Conservation (phyloP, 1,140 invertebrate species). For the Stegodyphus dumicola region DNA sequence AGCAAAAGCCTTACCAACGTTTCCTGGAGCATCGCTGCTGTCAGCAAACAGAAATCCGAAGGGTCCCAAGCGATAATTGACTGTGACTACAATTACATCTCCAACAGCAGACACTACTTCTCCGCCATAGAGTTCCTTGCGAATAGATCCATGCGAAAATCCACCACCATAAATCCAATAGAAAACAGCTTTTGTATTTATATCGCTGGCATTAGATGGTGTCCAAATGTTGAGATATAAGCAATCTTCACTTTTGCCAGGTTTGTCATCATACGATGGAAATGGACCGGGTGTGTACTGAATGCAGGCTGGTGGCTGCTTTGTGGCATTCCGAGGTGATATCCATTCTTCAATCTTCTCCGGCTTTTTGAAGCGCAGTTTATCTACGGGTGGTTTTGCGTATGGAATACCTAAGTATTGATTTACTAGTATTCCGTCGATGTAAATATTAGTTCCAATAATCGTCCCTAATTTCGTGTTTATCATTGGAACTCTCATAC, state of each 20-base stretch:
- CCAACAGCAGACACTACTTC: slow-evolving; percentile 84
- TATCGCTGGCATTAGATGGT: slow-evolving; percentile 44
- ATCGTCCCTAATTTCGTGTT: neutral
- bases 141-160: slow-evolving; percentile 32
- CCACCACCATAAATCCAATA: slow-evolving; percentile 60
- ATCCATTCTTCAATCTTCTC: neutral
- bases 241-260: slow-evolving; percentile 66
- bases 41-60: slow-evolving; percentile 65
- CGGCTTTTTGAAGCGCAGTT: slow-evolving; percentile 72
- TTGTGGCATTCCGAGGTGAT: neutral
- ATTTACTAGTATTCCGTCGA: slow-evolving; percentile 76
- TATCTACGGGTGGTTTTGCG: slow-evolving; percentile 75
- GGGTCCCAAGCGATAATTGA: slow-evolving; percentile 72
- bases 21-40: slow-evolving; percentile 67
- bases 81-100: slow-evolving; percentile 72
- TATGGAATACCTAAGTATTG: slow-evolving; percentile 82
- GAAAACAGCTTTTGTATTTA: slow-evolving; percentile 26
- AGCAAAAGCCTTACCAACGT: slow-evolving; percentile 70
- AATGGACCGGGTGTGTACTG: slow-evolving; percentile 84
- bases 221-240: slow-evolving; percentile 69
- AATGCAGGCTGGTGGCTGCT: slow-evolving; percentile 19
- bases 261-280: slow-evolving; percentile 73
- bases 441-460: neutral
- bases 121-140: slow-evolving; percentile 71
- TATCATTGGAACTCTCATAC: neutral